These are phyloP conservation scores for Axea sp. DNA, from an alignment of 2,888 invertebrate genomes.

Conservation along the genomic window DNA sequence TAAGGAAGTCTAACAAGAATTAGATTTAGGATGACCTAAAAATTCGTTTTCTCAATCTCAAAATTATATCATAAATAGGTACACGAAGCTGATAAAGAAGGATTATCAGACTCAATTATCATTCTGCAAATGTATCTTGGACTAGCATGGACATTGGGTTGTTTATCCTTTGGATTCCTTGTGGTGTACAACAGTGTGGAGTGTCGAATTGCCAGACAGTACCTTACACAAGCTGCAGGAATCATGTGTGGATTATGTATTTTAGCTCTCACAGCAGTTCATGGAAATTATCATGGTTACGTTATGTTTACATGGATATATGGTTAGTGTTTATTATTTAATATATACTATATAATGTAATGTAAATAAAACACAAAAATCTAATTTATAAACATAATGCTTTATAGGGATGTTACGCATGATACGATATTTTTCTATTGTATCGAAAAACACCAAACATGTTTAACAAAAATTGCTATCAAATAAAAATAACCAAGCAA, in stretches of 20 bases:
- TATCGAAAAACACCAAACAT: too few species aligned
- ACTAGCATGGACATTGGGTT: conserved; percentile 90
- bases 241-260: conserved; percentile 89
- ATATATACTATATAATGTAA: too few species aligned
- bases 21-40: too few species aligned
- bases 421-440: too few species aligned
- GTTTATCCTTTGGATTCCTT: conserved; percentile 88
- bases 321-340: conserved; percentile 79
- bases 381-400: too few species aligned
- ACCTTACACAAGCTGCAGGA: conserved; percentile 89
- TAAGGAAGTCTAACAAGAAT: too few species aligned
- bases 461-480: too few species aligned
- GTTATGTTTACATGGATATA: conserved; percentile 91
- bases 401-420: too few species aligned
- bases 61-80: conserved; percentile 79
- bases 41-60: too few species aligned
- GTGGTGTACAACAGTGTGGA: conserved; percentile 91
- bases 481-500: too few species aligned
- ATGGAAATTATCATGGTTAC: conserved; percentile 88
- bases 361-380: too few species aligned
- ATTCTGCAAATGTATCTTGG: conserved; percentile 88
- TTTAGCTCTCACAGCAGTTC: conserved; percentile 87
- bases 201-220: conserved; percentile 91
- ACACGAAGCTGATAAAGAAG: conserved; percentile 89
- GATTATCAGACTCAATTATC: conserved; percentile 83